Evolutionary conservation across 2,888 invertebrate species (phyloP).

Genomic region (Clepsis dumicolana): DNA sequence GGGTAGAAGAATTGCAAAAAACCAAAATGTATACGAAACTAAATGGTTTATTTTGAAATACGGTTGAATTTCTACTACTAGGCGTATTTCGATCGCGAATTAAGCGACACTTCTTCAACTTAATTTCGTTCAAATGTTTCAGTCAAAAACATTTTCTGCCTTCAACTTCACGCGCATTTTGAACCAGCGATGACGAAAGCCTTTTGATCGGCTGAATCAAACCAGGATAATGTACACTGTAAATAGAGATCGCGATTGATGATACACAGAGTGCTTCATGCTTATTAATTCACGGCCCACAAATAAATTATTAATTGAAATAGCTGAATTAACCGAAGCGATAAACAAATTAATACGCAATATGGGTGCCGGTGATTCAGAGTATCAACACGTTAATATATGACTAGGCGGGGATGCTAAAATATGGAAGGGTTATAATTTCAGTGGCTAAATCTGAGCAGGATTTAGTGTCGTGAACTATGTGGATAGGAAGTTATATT

Average conservation of each 20-base stretch:
- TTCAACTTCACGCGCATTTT: background rate
- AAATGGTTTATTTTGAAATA: too few species aligned
- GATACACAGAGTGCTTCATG: background rate
- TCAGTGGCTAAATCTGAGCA: background rate
- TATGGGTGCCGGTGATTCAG: background rate
- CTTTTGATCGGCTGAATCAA: background rate
- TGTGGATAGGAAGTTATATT: background rate
- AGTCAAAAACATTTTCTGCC: too few species aligned
- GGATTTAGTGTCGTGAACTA: background rate
- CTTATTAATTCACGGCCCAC: slow-evolving; percentile 12
- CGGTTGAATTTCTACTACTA: too few species aligned
- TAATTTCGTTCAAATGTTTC: too few species aligned
- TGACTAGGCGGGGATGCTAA: slow-evolving; percentile 27
- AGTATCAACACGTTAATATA: background rate
- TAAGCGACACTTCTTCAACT: too few species aligned
- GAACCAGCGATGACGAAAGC: background rate
- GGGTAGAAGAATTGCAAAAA: too few species aligned
- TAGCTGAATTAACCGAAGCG: background rate
- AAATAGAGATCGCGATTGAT: background rate
- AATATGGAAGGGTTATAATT: background rate
- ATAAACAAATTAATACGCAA: slow-evolving; percentile 2
- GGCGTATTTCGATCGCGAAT: too few species aligned
- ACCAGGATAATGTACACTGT: background rate
- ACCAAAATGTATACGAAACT: too few species aligned
- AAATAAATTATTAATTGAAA: slow-evolving; percentile 21